Conservation (phyloP, 2,888 invertebrate species). For the Drosophila paramelanica region DNA sequence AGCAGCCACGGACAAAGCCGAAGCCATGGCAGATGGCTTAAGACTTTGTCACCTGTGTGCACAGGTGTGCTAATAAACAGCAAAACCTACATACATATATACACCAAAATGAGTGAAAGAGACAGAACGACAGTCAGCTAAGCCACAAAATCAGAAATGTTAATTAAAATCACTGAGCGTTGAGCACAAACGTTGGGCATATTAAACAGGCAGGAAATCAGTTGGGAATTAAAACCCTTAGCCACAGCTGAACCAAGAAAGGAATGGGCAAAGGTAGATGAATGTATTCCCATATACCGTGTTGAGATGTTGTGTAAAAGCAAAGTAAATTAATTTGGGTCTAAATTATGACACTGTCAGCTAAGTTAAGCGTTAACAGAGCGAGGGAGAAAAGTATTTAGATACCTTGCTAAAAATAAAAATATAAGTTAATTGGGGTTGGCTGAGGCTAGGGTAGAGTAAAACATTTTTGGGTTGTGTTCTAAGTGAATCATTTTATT, state of each 20-base stretch:
- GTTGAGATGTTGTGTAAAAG: conserved; percentile 14
- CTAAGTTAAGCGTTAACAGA: conserved; percentile 16
- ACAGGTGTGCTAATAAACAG: conserved; percentile 72
- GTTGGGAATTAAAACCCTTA: conserved; percentile 57
- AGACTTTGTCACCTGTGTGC: conserved; percentile 47
- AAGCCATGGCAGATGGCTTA: conserved; percentile 26
- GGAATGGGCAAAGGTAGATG: conserved; percentile 35
- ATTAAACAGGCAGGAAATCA: conserved; percentile 56
- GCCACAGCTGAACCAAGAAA: conserved; percentile 33
- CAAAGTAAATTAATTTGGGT: conserved; percentile 52
- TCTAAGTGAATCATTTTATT: too few relatives aligned
- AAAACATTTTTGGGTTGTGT: neutral
- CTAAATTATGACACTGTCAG: conserved; percentile 57
- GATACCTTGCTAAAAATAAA: neutral
- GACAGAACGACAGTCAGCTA: conserved; percentile 25
- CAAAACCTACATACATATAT: conserved; percentile 22
- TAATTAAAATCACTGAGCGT: conserved; percentile 77
- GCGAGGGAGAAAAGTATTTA: neutral
- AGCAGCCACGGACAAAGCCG: conserved; percentile 41
- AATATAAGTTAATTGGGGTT: neutral
- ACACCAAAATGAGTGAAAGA: conserved; percentile 13
- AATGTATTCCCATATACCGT: conserved; percentile 35
- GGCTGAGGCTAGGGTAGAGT: neutral
- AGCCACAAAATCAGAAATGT: conserved; percentile 79
- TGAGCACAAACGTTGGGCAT: conserved; percentile 55